phyloP scores from a whole-genome alignment of 2,888 invertebrate species.

The Anoncus sp. region DNA sequence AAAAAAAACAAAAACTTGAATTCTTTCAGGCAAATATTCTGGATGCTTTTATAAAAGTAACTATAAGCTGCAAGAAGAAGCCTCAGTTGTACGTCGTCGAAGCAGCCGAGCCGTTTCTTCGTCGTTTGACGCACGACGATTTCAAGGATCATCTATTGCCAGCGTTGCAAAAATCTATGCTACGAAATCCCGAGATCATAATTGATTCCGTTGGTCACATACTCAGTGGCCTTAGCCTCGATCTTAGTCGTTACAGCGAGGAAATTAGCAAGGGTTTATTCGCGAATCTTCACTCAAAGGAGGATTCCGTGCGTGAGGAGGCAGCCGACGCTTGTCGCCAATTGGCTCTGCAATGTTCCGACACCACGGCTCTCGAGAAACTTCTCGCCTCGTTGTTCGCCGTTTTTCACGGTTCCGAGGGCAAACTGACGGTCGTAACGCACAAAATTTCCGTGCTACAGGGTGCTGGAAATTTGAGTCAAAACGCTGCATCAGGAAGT shows the following conservation, averaged over 20 bases:
- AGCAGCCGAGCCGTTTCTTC: conserved; percentile 88
- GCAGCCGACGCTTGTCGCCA: conserved; percentile 90
- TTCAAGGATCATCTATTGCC: conserved; percentile 92
- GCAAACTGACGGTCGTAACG: conserved; percentile 94
- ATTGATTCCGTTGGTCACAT: conserved; percentile 92
- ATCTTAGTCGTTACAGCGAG: conserved; percentile 90
- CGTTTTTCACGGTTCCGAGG: conserved; percentile 94
- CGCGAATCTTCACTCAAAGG: conserved; percentile 94
- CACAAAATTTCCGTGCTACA: conserved; percentile 94
- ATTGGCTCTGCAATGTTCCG: conserved; percentile 89
- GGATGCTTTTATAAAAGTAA: conserved; percentile 90
- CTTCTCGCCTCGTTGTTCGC: conserved; percentile 90
- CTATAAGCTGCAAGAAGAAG: conserved; percentile 90
- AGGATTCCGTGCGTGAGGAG: conserved; percentile 90
- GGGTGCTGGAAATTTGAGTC: conserved; percentile 90
- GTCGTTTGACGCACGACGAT: conserved; percentile 86
- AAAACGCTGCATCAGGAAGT: conserved; percentile 87
- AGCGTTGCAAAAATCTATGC: conserved; percentile 94
- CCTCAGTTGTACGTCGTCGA: conserved; percentile 89
- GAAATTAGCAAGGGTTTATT: conserved; percentile 93
- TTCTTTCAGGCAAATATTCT: conserved; percentile 86
- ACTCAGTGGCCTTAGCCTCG: conserved; percentile 88
- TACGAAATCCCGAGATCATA: conserved; percentile 97
- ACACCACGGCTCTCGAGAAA: conserved; percentile 87
- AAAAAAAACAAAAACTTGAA: conserved; percentile 5